Base-by-base conservation (phyloP, 2,113 vertebrate genomes). In the Hiodon tergisus region DNA sequence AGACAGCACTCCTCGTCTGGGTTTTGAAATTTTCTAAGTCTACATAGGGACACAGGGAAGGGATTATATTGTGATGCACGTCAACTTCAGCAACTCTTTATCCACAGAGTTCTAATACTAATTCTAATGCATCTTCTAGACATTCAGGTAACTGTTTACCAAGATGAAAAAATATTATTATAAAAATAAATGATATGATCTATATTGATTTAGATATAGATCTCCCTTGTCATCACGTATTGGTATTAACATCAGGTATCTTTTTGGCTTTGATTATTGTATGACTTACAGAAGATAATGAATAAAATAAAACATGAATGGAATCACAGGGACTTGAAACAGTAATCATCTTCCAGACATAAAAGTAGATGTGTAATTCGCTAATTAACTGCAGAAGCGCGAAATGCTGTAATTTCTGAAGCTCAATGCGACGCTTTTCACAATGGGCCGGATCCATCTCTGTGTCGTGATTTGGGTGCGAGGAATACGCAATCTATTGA, bases 1-100 rank as follows among this genome's bases (percentile, higher is more conserved):
- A 97, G 59, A 98, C 96, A 0, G 93, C 87, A 9, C 90, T 97
- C 82, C 95, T 92, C 81, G 87, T 89, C 72, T 92, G 95, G 4
- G 77, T 91, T 89, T 92, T 92, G 83, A 94, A 91, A 86, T 87
- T 93, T 67, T 98, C 94, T 2, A 91, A 89, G 84, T 96, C 96
- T 98, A 86, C 65, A 78, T 70, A 82, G 78, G 87, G 48, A 68
- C 80, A 69, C 2, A 6, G 10, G 13, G 3, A 70, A n/a, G 13
- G 47, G 11, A 2, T 48, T 0, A 73, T 46, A 51, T 6, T 6
- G 47, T 67, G 5, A 11, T 9, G 11, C 14, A 54, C 13, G 55
- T n/a, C 31, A 31, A 6, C 52, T 54, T 31, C 7, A 14, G n/a
- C 4, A 17, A 11, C 17, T 69, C 6, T 11, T n/a, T 10, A 14